phyloP scores from a whole-genome alignment of 2,797 vertebrate genomes.

The Labeo calbasu region DNA sequence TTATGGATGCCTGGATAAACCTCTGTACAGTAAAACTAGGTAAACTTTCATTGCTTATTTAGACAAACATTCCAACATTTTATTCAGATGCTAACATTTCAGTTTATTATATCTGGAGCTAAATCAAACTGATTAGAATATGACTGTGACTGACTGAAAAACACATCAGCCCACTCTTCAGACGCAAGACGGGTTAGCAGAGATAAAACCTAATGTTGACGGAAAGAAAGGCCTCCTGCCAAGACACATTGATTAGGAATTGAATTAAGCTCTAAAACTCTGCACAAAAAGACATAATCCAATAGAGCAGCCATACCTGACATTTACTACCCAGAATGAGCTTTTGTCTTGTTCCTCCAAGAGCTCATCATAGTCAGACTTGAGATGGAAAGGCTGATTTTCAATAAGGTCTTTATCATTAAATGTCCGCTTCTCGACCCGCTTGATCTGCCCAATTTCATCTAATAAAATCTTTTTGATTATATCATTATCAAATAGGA shows the following conservation, averaged over 20 bases:
- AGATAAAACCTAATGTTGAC: constrained; percentile 47
- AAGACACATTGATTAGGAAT: constrained; percentile 57
- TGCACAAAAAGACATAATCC: constrained; percentile 50
- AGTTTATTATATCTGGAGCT: constrained; percentile 8
- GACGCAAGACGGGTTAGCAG: constrained; percentile 28
- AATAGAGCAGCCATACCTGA: constrained; percentile 51
- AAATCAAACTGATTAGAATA: not conserved
- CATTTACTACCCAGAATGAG: constrained; percentile 55
- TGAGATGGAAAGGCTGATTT: constrained; percentile 25
- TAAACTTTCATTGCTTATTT: not conserved
- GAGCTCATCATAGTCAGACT: constrained; percentile 39
- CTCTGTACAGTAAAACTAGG: not conserved
- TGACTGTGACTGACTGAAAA: constrained; percentile 1
- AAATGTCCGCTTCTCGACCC: not conserved
- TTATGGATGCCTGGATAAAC: not conserved
- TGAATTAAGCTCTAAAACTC: constrained; percentile 52
- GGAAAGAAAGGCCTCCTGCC: constrained; percentile 46
- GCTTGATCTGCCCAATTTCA: not conserved
- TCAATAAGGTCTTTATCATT: constrained; percentile 39
- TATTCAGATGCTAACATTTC: not conserved
- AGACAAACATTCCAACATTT: not conserved
- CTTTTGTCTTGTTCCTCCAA: constrained; percentile 36
- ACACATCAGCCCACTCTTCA: constrained; percentile 30
- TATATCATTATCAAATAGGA: not conserved
- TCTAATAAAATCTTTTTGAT: constrained; percentile 1